Evolutionary conservation across 1,140 invertebrate genomes (phyloP), one percentile per base, ranked within the genome.

Genomic region (Chrysoperla carnea): DNA sequence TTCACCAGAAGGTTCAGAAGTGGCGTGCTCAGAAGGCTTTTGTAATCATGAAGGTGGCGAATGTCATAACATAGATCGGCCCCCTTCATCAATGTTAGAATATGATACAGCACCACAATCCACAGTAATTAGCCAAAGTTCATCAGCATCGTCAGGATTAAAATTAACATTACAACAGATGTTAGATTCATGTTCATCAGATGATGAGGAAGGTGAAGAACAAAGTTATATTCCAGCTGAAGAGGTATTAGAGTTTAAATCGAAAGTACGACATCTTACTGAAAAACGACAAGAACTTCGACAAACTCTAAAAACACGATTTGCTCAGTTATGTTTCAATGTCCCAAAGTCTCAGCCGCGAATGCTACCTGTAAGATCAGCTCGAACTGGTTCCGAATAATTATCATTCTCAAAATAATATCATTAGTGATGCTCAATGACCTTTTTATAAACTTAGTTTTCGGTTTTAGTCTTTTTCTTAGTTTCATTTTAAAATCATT

Each of bases 1-100:
- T 53, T 82, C 82, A 8, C 81, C 83, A 0, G 83, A 85, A 53
- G 83, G 83, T 15, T 87, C 83, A 0, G 84, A 87, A 57, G 73
- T 87, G 29, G 84, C 82, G 0, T 87, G 84, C 61, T 84, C 77
- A 2, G 84, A 87, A 53, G 77, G 76, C 29, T 83, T 81, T 57
- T 87, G 84, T 55, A 81, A 82, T 59, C 77, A 81, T 48, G 78
- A 81, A 47, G 17, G 17, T 23, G 71, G 69, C 41, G 66, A 73
- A 50, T 70, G 72, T 52, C 54, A 58, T 8, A 23, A 23, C 17
- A 40, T 37, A 60, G 64, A 49, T 48, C 57, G 44, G 45, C 49
- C 45, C 43, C 57, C 48, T 57, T 52, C 59, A 62, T 50, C 53
- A 54, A 49, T 52, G 49, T 52, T 67, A 61, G 57, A 62, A 52